phyloP scores from a whole-genome alignment of 2,797 vertebrate genomes.

The Tadarida brasiliensis region DNA sequence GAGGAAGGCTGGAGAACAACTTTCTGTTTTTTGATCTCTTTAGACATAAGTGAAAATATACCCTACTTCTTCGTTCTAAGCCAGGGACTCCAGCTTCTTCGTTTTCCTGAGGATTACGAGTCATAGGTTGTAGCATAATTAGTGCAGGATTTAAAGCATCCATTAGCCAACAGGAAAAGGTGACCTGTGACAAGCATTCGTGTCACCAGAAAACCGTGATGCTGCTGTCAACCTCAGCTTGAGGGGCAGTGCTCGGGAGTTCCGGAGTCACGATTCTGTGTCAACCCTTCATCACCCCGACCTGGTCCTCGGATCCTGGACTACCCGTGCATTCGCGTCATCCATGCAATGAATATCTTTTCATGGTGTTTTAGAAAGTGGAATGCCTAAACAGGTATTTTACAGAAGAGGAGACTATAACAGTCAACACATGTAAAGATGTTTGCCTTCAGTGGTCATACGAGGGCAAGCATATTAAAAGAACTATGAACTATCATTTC shows the following conservation, averaged over 20 bases:
- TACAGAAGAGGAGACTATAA: not conserved
- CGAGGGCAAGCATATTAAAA: not conserved
- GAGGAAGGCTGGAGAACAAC: not conserved
- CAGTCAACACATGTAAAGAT: slow-evolving; percentile 19
- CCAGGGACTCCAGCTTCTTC: not conserved
- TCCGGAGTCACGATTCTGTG: not conserved
- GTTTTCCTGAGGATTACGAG: not conserved
- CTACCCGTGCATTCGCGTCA: not conserved
- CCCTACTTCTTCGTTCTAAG: not conserved
- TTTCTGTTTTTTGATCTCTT: not conserved
- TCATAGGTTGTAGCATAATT: not conserved
- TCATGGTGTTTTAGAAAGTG: not conserved
- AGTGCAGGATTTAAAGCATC: slow-evolving; percentile 19
- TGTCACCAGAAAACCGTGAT: not conserved
- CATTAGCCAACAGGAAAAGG: not conserved
- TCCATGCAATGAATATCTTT: not conserved
- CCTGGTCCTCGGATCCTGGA: not conserved
- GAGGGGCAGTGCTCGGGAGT: not conserved
- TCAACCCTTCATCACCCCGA: not conserved
- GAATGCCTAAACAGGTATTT: not conserved
- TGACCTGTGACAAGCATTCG: not conserved
- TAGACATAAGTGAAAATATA: not conserved
- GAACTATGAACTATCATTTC: slow-evolving; percentile 63
- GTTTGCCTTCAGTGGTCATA: slow-evolving; percentile 21
- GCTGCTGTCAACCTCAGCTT: not conserved